Evolutionary conservation across 1,140 invertebrate species (phyloP).

Genomic region (honey bee (Apis mellifera)): DNA sequence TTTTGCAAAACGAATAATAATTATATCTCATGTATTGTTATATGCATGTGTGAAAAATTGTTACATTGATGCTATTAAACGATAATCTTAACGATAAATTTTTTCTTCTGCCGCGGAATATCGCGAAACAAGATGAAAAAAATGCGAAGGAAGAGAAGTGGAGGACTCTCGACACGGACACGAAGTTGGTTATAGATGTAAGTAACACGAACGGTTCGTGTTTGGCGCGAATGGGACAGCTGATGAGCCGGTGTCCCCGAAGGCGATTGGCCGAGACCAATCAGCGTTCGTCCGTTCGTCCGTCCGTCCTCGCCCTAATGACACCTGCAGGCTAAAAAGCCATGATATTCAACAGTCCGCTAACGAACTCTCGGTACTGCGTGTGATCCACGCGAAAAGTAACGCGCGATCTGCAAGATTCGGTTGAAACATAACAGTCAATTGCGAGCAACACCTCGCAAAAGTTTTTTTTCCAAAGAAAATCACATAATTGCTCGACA

Average conservation of each 20-base stretch:
- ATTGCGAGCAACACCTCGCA: background rate
- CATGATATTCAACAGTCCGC: slow-evolving; percentile 77
- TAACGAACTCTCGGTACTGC: slow-evolving; percentile 72
- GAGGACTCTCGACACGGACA: too few species aligned
- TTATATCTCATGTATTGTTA: too few species aligned
- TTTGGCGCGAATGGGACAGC: slow-evolving; percentile 76
- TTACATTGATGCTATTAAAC: too few species aligned
- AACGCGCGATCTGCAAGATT: background rate
- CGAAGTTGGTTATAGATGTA: background rate
- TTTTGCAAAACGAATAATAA: too few species aligned
- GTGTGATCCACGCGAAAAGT: slow-evolving; percentile 20
- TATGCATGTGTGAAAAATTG: too few species aligned
- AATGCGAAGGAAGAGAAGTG: background rate
- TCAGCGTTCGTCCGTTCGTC: slow-evolving; percentile 74
- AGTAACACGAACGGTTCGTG: slow-evolving; percentile 32
- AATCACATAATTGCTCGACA: slow-evolving; percentile 19
- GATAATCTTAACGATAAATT: background rate
- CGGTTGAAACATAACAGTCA: too few species aligned
- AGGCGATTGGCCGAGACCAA: slow-evolving; percentile 78
- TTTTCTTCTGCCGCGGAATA: background rate
- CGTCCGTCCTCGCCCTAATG: slow-evolving; percentile 76
- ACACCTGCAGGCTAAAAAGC: slow-evolving; percentile 80
- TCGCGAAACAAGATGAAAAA: background rate
- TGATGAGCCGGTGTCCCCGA: slow-evolving; percentile 76
- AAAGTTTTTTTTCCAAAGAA: background rate